Percentiles rank a stretch among this genome's conserved stretches.
phyloP scores from a whole-genome alignment of 1,140 invertebrate species.

The Drosophila sulfurigaster region DNA sequence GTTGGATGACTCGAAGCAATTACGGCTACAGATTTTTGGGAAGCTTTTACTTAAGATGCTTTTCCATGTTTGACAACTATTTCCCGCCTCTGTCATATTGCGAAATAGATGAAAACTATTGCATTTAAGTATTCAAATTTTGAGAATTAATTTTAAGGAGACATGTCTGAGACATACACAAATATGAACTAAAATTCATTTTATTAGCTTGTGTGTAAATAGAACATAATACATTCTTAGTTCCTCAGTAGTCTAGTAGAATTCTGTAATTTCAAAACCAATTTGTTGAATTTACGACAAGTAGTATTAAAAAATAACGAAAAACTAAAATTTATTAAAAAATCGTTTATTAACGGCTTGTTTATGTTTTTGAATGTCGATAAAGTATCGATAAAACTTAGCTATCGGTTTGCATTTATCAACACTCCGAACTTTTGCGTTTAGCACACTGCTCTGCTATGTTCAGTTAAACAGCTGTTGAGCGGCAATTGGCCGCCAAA shows the following conservation, averaged over 20 bases:
- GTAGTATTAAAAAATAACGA: background rate
- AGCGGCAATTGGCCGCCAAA: background rate
- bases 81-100: conserved; percentile 41
- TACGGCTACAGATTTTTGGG: conserved; percentile 1
- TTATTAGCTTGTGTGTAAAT: background rate
- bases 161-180: background rate
- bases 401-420: background rate
- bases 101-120: background rate
- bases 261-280: too few species aligned
- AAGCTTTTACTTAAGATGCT: background rate
- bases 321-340: background rate
- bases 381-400: background rate
- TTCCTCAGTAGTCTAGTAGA: background rate
- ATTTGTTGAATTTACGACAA: too few species aligned
- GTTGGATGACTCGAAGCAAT: conserved; percentile 37
- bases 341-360: background rate
- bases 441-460: background rate
- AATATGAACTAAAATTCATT: background rate
- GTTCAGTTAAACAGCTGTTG: conserved; percentile 14
- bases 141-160: conserved; percentile 1
- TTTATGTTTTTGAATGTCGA: background rate
- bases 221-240: background rate
- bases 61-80: conserved; percentile 48
- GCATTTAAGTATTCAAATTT: conserved; percentile 22
- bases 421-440: background rate